These are phyloP conservation scores for Enteromius anoplus DNA, from an alignment of 2,797 vertebrate species.

Conservation along the genomic window DNA sequence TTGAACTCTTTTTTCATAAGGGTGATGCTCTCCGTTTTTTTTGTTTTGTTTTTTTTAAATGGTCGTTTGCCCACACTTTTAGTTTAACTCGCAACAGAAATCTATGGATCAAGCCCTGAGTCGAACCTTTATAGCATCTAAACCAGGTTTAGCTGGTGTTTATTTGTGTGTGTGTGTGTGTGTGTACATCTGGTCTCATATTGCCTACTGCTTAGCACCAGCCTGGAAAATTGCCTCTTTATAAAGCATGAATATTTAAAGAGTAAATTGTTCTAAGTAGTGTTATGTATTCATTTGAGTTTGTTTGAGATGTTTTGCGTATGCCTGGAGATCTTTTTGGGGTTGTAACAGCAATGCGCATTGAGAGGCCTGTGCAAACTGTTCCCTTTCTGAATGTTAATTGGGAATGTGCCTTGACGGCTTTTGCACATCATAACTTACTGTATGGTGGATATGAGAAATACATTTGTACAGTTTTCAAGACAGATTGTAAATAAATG, in stretches of 20 bases:
- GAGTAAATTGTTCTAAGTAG: slow-evolving; percentile 54
- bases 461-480: slow-evolving; percentile 2
- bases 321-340: slow-evolving; percentile 40
- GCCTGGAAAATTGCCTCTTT: slow-evolving; percentile 48
- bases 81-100: background rate
- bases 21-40: background rate
- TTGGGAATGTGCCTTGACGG: slow-evolving; percentile 31
- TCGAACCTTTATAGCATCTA: background rate
- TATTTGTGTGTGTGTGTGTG: background rate
- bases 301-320: slow-evolving; percentile 36
- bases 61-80: background rate
- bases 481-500: background rate
- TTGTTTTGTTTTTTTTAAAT: background rate
- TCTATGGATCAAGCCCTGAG: background rate
- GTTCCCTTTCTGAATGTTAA: slow-evolving; percentile 48
- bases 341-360: slow-evolving; percentile 36
- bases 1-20: too few relatives aligned
- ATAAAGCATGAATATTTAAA: slow-evolving; percentile 54
- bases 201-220: slow-evolving; percentile 19
- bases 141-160: background rate
- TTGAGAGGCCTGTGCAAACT: slow-evolving; percentile 25
- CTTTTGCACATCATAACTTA: slow-evolving; percentile 24
- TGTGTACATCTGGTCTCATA: slow-evolving; percentile 14
- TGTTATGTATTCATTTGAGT: slow-evolving; percentile 53
- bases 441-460: slow-evolving; percentile 10